These are phyloP conservation scores for Python bivittatus DNA, from an alignment of 2,113 vertebrate species.

Conservation along the genomic window DNA sequence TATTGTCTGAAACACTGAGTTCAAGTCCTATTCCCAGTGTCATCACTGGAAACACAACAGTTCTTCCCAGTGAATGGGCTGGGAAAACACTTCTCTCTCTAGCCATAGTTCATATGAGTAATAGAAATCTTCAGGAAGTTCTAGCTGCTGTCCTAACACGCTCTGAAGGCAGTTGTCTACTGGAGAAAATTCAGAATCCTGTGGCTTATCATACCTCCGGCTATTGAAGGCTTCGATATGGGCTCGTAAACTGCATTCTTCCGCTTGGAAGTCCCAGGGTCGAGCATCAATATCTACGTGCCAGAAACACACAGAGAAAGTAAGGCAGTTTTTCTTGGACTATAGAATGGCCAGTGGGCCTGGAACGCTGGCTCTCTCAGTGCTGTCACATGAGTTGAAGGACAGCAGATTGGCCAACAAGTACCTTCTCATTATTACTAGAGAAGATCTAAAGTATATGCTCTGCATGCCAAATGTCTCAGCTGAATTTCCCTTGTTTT, in stretches of 20 bases:
- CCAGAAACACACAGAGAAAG: background rate
- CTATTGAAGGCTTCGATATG: conserved; percentile 94
- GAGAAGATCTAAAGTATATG: too few relatives aligned
- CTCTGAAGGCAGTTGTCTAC: conserved; percentile 99
- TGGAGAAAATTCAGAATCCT: conserved; percentile 83
- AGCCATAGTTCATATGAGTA: conserved; percentile 97
- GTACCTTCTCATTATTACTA: too few relatives aligned
- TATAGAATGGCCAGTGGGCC: background rate
- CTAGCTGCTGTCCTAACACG: conserved; percentile 88
- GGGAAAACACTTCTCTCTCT: conserved; percentile 94
- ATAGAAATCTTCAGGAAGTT: conserved; percentile 91
- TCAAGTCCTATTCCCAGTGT: background rate
- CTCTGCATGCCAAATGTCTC: too few relatives aligned
- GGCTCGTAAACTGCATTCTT: conserved; percentile 93
- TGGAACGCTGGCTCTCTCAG: background rate
- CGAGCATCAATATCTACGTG: conserved; percentile 91
- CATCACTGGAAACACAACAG: conserved; percentile 82
- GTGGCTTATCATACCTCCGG: conserved; percentile 85
- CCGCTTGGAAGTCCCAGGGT: conserved; percentile 98
- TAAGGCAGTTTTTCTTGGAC: background rate
- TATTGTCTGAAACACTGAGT: rapidly evolving
- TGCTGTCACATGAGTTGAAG: background rate
- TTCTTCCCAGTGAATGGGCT: conserved; percentile 97
- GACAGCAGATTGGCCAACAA: background rate
- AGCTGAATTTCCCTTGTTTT: background rate